These are phyloP conservation scores for Metopia argyrocephala DNA, from an alignment of 2,888 invertebrate species.

Conservation along the genomic window DNA sequence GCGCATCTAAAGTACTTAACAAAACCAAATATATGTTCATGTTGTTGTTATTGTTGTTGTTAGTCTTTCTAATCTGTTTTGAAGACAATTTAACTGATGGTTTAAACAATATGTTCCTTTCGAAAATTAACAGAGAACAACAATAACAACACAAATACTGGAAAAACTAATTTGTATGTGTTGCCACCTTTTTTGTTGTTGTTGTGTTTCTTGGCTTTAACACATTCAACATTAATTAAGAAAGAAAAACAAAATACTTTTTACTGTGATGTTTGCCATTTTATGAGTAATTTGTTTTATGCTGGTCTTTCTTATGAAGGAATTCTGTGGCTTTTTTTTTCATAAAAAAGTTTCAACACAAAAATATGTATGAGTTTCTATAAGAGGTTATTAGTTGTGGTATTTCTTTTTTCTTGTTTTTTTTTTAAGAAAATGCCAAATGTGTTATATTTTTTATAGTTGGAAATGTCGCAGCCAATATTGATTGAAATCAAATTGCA, in stretches of 20 bases:
- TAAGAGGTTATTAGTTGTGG: not conserved
- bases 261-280: slow-evolving; percentile 44
- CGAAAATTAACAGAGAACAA: not conserved
- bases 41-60: slow-evolving; percentile 3
- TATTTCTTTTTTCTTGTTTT: no score
- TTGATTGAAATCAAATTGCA: no score
- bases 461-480: no score
- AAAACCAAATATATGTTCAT: slow-evolving; percentile 2
- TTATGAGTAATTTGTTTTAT: slow-evolving; percentile 27
- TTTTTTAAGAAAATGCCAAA: no score
- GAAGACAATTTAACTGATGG: slow-evolving; percentile 31
- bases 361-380: not conserved
- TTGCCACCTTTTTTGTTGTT: slow-evolving; percentile 43
- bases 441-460: no score
- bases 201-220: not conserved
- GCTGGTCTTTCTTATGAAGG: slow-evolving; percentile 3
- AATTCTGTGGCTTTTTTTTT: not conserved
- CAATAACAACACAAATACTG: not conserved
- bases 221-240: slow-evolving; percentile 11
- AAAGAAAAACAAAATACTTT: no score
- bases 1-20: slow-evolving; percentile 70
- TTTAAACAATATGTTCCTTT: slow-evolving; percentile 25
- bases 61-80: slow-evolving; percentile 7
- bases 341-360: not conserved
- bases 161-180: slow-evolving; percentile 5